These are phyloP conservation scores for Loripinus fragilis DNA, from an alignment of 2,888 invertebrate genomes.

Conservation along the genomic window DNA sequence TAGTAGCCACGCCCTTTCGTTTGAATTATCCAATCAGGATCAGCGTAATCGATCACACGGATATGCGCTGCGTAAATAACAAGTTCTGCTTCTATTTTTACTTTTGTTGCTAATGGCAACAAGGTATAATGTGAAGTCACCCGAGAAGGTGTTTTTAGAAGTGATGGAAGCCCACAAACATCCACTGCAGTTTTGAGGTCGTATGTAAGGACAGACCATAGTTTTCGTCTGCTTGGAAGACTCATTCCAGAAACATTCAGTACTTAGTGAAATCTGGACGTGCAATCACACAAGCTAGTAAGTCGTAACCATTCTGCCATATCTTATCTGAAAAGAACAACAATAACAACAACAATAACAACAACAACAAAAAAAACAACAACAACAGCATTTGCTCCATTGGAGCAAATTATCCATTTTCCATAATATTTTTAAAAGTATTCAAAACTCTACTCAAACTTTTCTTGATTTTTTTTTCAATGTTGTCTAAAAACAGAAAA, in stretches of 20 bases:
- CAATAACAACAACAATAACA: too few relatives aligned
- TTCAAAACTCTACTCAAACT: too few relatives aligned
- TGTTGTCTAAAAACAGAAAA: too few relatives aligned
- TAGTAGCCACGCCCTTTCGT: conserved; percentile 48
- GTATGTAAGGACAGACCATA: conserved; percentile 49
- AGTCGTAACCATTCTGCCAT: too few relatives aligned
- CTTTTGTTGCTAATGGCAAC: conserved; percentile 1
- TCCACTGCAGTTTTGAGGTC: conserved; percentile 55
- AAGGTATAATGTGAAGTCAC: background rate
- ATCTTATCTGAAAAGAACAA: too few relatives aligned
- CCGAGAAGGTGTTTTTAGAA: conserved; percentile 35
- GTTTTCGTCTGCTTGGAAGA: background rate
- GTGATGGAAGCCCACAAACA: conserved; percentile 43
- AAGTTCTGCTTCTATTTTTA: conserved; percentile 34
- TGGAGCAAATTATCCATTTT: too few relatives aligned
- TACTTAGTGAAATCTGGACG: too few relatives aligned
- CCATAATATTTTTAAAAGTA: too few relatives aligned
- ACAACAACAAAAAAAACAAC: too few relatives aligned
- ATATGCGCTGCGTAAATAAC: conserved; percentile 40
- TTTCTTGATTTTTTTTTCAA: too few relatives aligned
- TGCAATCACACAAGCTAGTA: too few relatives aligned
- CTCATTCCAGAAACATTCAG: background rate
- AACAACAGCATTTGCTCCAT: too few relatives aligned
- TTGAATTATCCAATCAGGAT: conserved; percentile 39
- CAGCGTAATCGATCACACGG: conserved; percentile 39